phyloP scores from a whole-genome alignment of 2,113 vertebrate species.

The Hippolais icterina region DNA sequence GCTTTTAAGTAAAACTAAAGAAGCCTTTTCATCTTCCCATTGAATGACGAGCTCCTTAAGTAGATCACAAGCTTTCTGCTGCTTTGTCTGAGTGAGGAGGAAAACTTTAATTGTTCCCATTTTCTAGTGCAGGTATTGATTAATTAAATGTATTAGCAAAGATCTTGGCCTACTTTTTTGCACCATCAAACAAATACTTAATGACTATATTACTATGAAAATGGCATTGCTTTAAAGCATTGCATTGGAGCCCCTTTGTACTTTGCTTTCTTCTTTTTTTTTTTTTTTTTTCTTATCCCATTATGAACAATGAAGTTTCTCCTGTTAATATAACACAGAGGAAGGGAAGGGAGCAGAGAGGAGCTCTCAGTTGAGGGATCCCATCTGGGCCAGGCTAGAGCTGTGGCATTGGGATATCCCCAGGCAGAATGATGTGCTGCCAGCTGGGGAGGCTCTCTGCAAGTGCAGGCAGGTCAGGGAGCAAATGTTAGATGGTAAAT shows the following conservation, averaged over 20 bases:
- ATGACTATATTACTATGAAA: slow-evolving; percentile 51
- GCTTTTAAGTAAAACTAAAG: slow-evolving; percentile 63
- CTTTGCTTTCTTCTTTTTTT: background rate
- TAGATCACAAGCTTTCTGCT: slow-evolving; percentile 44
- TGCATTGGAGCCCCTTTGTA: slow-evolving; percentile 26
- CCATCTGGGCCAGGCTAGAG: background rate
- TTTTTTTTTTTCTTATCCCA: background rate
- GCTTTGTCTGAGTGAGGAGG: slow-evolving; percentile 39
- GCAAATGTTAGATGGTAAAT: background rate
- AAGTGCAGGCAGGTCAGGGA: background rate
- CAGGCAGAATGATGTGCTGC: background rate
- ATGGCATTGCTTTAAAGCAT: slow-evolving; percentile 43
- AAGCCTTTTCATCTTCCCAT: slow-evolving; percentile 53
- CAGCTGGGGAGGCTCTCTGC: background rate
- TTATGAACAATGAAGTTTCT: slow-evolving; percentile 32
- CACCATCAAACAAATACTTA: slow-evolving; percentile 58
- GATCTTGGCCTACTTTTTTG: slow-evolving; percentile 54
- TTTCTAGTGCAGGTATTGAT: slow-evolving; percentile 44
- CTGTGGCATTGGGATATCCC: background rate
- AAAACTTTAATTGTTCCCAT: slow-evolving; percentile 47
- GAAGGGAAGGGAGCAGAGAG: background rate
- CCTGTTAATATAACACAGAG: background rate
- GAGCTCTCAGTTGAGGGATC: background rate
- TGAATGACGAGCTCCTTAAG: slow-evolving; percentile 59
- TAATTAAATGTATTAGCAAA: slow-evolving; percentile 64